Percentiles rank a stretch among this genome's conserved stretches.
phyloP scores from a whole-genome alignment of 2,888 invertebrate species.

The Gymnocheta viridis region DNA sequence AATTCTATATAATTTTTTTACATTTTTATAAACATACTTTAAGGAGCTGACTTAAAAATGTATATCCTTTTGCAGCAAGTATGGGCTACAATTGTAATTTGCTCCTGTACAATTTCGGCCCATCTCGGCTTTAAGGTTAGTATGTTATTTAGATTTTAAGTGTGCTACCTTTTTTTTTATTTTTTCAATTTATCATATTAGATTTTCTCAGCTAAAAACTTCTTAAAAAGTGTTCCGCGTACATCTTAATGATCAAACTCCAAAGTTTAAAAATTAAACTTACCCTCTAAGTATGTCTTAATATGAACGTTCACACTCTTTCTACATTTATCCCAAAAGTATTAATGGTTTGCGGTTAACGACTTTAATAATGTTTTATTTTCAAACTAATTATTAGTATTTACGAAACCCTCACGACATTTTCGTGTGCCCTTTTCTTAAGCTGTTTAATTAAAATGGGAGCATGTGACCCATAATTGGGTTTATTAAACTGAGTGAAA shows the following conservation, averaged over 20 bases:
- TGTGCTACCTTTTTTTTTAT: too few relatives aligned
- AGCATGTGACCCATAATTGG: background rate
- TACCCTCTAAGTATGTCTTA: background rate
- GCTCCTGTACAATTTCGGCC: too few relatives aligned
- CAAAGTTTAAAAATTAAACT: too few relatives aligned
- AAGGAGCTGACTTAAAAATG: background rate
- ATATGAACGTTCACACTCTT: background rate
- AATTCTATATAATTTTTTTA: background rate
- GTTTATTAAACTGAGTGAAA: background rate
- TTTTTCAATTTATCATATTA: too few relatives aligned
- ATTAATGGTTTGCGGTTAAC: background rate
- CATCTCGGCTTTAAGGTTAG: too few relatives aligned
- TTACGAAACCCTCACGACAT: background rate
- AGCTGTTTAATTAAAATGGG: background rate
- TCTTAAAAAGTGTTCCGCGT: too few relatives aligned
- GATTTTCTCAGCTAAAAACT: too few relatives aligned
- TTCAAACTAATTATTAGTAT: background rate
- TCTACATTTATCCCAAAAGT: background rate
- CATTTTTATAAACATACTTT: background rate
- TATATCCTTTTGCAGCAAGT: background rate
- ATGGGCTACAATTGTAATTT: background rate
- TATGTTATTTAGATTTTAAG: too few relatives aligned
- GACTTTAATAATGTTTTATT: background rate
- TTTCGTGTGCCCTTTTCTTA: background rate
- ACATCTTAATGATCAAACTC: too few relatives aligned